Evolutionary conservation across 23 tunicate genomes (phyloP), one percentile per base, ranked within the genome.

Genomic region (Clavelina lepadiformis): DNA sequence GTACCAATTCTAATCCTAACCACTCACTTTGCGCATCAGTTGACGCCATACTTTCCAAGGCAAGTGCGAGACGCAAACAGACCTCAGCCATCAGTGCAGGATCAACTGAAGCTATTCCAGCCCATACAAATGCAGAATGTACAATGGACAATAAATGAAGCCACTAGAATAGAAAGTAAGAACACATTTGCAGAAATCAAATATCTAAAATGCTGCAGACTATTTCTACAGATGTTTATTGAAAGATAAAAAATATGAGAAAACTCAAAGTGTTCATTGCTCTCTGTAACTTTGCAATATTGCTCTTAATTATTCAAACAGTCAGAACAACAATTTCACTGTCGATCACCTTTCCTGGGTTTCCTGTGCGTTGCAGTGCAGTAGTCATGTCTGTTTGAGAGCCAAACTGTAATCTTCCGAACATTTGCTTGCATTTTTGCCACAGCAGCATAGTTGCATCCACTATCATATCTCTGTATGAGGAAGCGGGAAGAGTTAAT

Each of bases 381-480:
- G 38, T 47, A 2, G 52, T 61, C 21, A 59, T 33, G 53, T 88
- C 87, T 23, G 52, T 66, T 36, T 67, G 75, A 3, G 56, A 26
- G 13, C 57, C 52, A 22, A 38, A 21, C 31, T 71, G 79, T 8
- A 63, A 35, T 54, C 59, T 89, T 8, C 82, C 80, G 36, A 89
- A 61, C 6, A 69, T 65, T 5, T 72, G 22, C 56, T 81, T 89
- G 59, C 88, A 75, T 57, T 71, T 81, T 32, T 81, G 72, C 97
- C 97, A 89, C 54, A 89, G 41, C 24, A 89, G 29, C 5, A 68
- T 58, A 38, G 71, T 67, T 8, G 79, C 97, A 61, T 89, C 97
- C 57, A 89, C 32, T 35, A 89, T 75, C 97, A 89, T 89, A 55
- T 89, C 97, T 46, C 97, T 82, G 29, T 15, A 47, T 38, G 28